Conservation (phyloP, 2,113 vertebrate species). For the western clawed frog (Xenopus tropicalis) region UCB_Xtro_10.0 CM004443.2:13533501-13534000, state of each 20-base stretch:
- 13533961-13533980: background rate
- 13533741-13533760: background rate
- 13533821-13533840: background rate
- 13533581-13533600: no score
- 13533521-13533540: no score
- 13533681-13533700: background rate
- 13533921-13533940: background rate
- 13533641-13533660: no score
- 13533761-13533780: background rate
- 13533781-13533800: background rate
- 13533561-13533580: no score
- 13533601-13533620: no score
- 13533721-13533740: background rate
- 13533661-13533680: background rate
- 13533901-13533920: constrained; percentile 1
- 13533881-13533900: background rate
- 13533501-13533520: no score
- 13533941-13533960: background rate
- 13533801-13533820: background rate
- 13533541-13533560: no score
- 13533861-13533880: constrained; percentile 3
- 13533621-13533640: no score
- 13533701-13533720: background rate
- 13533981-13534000: background rate
- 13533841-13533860: background rate